Evolutionary conservation across 1,140 invertebrate species (phyloP), one percentile per base, ranked within the genome.

Genomic region (Monochamus saltuarius): DNA sequence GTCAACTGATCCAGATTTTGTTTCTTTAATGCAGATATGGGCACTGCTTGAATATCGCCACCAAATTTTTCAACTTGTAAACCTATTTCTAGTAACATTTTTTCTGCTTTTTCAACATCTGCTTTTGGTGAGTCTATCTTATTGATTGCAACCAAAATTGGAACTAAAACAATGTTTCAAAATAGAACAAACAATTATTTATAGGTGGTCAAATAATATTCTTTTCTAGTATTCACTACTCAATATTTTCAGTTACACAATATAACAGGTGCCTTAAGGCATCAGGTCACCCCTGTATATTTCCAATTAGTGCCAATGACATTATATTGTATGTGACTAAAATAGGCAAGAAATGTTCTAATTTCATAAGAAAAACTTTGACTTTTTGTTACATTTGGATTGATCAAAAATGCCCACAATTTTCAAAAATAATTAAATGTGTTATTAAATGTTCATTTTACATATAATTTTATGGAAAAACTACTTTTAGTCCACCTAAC

Each of bases 71-170:
- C 97, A 7, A 95, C 82, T 16, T 90, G 79, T 39, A 99, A 80
- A 9, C 92, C 93, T 70, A 90, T 80, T 68, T 88, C 80, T 0
- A 85, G 76, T 8, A 99, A 80, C 77, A 89, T 88, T 46, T 81
- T 76, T 70, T 93, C 87, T 7, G 91, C 88, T 58, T 81, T 79
- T 61, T 89, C 84, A 79, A 94, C 85, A 82, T 98, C 84, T 58
- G 90, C 91, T 72, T 85, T 84, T 49, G 87, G 86, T 73, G 96
- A 95, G 78, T 99, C 98, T 67, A 98, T 95, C 84, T 99, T 99
- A 78, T 99, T 99, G 46, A 99, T 90, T n/a, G 97, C 97, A 46
- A 99, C 94, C 69, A 99, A 88, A 3, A 99, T 90, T 0, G 96
- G 95, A 65, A 99, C 94, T 88, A 80, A 17, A 84, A 84, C 16